These are phyloP conservation scores for Tipula unca DNA, from an alignment of 2,888 invertebrate genomes.

Conservation along the genomic window DNA sequence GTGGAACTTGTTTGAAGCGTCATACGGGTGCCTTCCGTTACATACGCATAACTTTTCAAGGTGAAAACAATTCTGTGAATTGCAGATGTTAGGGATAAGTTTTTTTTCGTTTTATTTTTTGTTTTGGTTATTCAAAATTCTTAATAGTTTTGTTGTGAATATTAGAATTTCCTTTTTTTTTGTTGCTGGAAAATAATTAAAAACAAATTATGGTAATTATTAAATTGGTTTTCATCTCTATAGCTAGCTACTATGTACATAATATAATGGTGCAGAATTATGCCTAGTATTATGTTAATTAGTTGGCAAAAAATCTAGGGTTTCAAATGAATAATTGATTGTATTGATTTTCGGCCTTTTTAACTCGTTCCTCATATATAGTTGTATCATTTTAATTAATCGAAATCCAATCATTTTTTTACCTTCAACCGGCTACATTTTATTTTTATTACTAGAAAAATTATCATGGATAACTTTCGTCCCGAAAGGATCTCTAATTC, in stretches of 20 bases:
- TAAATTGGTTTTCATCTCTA: background rate
- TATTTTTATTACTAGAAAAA: no score
- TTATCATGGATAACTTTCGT: no score
- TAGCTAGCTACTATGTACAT: no score
- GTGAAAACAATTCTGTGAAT: background rate
- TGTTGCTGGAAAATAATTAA: background rate
- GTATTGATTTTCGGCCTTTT: no score
- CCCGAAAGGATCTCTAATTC: no score
- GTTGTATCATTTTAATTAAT: no score
- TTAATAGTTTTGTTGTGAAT: background rate
- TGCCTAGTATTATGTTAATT: background rate
- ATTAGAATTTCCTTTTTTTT: background rate
- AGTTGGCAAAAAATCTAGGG: background rate
- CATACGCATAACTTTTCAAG: background rate
- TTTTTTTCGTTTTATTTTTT: background rate
- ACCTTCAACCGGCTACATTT: no score
- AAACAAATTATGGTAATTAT: background rate
- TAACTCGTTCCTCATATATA: no score
- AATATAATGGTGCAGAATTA: background rate
- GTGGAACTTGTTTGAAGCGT: no score
- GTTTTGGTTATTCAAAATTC: background rate
- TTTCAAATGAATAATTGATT: background rate
- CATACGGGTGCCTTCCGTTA: no score
- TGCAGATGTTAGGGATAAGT: no score
- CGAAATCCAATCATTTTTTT: no score